Evolutionary conservation across 2,113 vertebrate genomes (phyloP), one percentile per base, ranked within the genome.

Genomic region (Cygnus atratus): DNA sequence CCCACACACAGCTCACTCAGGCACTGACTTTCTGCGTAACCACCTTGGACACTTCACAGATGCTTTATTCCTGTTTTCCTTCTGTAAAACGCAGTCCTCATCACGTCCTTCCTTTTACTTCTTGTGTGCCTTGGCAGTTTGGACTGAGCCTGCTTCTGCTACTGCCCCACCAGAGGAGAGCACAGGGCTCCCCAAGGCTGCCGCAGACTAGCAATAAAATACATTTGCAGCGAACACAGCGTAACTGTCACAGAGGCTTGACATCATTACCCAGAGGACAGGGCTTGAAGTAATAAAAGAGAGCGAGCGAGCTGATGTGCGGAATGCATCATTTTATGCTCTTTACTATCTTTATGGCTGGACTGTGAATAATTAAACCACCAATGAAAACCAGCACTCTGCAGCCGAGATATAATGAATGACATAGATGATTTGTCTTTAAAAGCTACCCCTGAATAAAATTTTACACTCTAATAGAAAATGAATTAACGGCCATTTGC

Each of bases 291-390:
- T 48, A 92, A 90, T 90, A 92, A 86, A 93, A 94, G 54, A 8
- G 20, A 33, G 62, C 20, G 52, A 87, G 84, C 57, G 68, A 74
- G 91, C 43, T 57, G 88, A 87, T 71, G 92, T 88, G 80, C 26
- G 44, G 90, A 94, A 93, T 55, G 48, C 87, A 91, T 76, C 62
- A 3, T 82, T 92, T 93, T 79, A 84, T 37, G 74, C 21, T 93
- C 83, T 90, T 82, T n/a, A 43, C 93, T 94, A 80, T 93, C 94
- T 91, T 95, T 90, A 94, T 6, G 15, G 79, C 67, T 77, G 58
- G 63, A 74, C 92, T 94, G 93, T 90, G 95, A 80, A 50, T 92
- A 95, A 96, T 93, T 88, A 97, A 95, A 83, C 21, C 88, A 50
- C 31, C 96, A 88, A 62, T 3, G 52, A 88, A 90, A 95, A 66